These are phyloP conservation scores for Oenanthe melanoleuca DNA, from an alignment of 2,113 vertebrate genomes.

Conservation along the genomic window DNA sequence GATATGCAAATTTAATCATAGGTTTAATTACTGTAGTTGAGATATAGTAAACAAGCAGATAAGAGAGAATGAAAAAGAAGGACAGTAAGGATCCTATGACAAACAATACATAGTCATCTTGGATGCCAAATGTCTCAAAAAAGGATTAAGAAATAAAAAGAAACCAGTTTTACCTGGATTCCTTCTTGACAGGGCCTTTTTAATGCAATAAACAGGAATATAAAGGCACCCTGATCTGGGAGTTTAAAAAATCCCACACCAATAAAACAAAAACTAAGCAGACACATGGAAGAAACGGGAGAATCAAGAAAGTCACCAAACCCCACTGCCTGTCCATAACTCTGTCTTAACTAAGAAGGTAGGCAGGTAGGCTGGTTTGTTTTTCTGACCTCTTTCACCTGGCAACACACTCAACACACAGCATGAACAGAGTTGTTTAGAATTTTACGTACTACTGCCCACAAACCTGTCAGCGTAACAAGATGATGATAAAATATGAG, in stretches of 20 bases:
- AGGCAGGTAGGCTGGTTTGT: neutral
- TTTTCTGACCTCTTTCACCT: neutral
- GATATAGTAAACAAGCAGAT: neutral
- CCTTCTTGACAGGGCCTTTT: neutral
- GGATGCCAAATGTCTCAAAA: neutral
- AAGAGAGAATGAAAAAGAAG: neutral
- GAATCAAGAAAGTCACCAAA: neutral
- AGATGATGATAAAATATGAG: neutral
- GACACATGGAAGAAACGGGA: neutral
- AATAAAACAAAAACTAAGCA: neutral
- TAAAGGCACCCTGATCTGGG: neutral
- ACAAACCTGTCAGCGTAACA: neutral
- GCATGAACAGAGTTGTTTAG: neutral
- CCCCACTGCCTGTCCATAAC: fast-evolving
- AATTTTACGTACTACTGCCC: neutral
- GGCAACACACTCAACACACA: neutral
- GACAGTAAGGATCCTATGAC: neutral
- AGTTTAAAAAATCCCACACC: neutral
- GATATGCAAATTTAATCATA: conserved; percentile 36
- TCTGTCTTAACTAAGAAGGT: neutral
- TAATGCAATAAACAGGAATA: neutral
- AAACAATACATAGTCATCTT: neutral
- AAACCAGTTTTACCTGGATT: conserved; percentile 2
- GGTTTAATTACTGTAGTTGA: neutral
- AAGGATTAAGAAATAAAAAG: conserved; percentile 5